Evolutionary conservation across 2,113 vertebrate genomes (phyloP), one percentile per base, ranked within the genome.

Genomic region (Cygnus atratus): DNA sequence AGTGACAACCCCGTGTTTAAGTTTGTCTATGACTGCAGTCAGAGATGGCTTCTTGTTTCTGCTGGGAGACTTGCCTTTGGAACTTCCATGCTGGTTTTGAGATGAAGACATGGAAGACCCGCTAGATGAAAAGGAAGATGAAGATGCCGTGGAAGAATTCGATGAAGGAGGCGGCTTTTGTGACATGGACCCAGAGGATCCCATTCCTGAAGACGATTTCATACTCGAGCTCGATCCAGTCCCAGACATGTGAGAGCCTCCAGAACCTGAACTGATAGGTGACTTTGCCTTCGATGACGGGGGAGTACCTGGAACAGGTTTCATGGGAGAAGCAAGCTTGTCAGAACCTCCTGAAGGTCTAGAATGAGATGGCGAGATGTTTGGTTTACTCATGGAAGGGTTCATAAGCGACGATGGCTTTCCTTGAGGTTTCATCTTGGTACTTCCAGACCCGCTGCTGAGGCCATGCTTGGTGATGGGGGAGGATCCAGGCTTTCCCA

Each of bases 41-140:
- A 99, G 98, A 10, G 99, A 99, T 5, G 99, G 99, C 91, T 99
- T 99, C 98, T 99, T 99, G 98, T 99, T 99, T 85, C 99, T 98
- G 97, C 99, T 99, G 11, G 99, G 99, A 50, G 99, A 99, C 95
- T 99, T 99, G 65, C 99, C 99, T 97, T 99, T 99, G 87, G 99
- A 99, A 48, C 99, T 99, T 96, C 97, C 98, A 94, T 97, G 98
- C 96, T 94, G 98, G 97, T 96, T 99, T 94, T 97, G 98, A 91
- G 96, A 99, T 11, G 95, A 98, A 93, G 88, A 98, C 98, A 97
- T 98, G 98, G 97, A 99, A 98, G 97, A 99, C 88, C 98, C 99
- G 54, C 95, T 98, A 92, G 97, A 99, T 13, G 97, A 98, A 62
- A 98, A 98, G 74, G 98, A 98, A 84, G 98, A 98, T 19, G 98